phyloP scores from a whole-genome alignment of 2,888 invertebrate genomes.

The Eupithecia subfuscata region DNA sequence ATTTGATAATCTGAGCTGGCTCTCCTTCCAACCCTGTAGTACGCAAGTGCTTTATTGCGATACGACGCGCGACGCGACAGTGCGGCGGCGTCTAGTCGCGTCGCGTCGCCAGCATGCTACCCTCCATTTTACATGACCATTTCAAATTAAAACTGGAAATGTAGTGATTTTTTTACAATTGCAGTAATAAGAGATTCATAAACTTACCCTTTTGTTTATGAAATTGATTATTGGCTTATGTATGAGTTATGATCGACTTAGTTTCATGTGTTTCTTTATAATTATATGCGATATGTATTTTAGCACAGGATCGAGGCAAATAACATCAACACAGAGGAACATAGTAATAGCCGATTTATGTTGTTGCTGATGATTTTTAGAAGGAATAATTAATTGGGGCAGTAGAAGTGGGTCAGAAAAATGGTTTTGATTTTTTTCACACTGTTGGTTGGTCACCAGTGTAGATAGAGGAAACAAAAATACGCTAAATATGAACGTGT shows the following conservation, averaged over 20 bases:
- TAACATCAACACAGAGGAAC: no score
- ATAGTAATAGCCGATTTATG: no score
- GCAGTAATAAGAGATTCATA: slow-evolving; percentile 13
- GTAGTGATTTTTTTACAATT: slow-evolving; percentile 15
- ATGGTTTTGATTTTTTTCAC: no score
- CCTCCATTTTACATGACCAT: slow-evolving; percentile 36
- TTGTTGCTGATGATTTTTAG: neutral
- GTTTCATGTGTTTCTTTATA: no score
- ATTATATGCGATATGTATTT: no score
- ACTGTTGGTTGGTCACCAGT: neutral
- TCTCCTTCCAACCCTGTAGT: slow-evolving; percentile 45
- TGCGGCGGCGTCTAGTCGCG: slow-evolving; percentile 50
- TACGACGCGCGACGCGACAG: slow-evolving; percentile 60
- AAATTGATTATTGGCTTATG: no score
- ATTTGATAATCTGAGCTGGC: slow-evolving; percentile 40
- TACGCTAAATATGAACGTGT: neutral
- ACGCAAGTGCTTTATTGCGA: slow-evolving; percentile 64
- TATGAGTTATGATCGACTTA: no score
- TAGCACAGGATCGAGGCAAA: no score
- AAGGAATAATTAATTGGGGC: no score
- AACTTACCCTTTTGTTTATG: neutral
- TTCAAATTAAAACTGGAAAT: slow-evolving; percentile 32
- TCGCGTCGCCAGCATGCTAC: slow-evolving; percentile 40
- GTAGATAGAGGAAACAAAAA: neutral
- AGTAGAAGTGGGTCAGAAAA: neutral